phyloP scores from a whole-genome alignment of 92 coral and sea anemone genomes.

The Ricordea florida region DNA sequence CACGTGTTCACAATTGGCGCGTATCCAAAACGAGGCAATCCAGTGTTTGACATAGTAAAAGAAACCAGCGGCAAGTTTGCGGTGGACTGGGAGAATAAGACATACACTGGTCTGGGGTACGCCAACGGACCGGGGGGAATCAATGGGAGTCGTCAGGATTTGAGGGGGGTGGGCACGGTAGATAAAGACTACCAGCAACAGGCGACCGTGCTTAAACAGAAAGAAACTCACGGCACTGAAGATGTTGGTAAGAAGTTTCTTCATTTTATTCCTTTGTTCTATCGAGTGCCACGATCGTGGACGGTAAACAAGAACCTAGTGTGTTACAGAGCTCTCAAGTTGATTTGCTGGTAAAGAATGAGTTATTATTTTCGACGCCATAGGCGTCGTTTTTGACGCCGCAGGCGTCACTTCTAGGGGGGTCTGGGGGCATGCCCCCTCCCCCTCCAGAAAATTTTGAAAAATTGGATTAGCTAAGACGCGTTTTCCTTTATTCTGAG shows the following conservation, averaged over 20 bases:
- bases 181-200: slow-evolving; percentile 70
- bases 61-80: neutral
- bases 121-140: slow-evolving; percentile 83
- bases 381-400: too few relatives aligned
- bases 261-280: neutral
- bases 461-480: too few relatives aligned
- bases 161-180: slow-evolving; percentile 78
- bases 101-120: slow-evolving; percentile 78
- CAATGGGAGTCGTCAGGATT: slow-evolving; percentile 49
- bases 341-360: too few relatives aligned
- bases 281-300: too few relatives aligned
- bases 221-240: slow-evolving; percentile 82
- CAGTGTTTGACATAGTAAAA: slow-evolving; percentile 60
- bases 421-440: too few relatives aligned
- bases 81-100: slow-evolving; percentile 42
- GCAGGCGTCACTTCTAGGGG: too few relatives aligned
- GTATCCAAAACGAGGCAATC: slow-evolving; percentile 77
- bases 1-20: slow-evolving; percentile 85
- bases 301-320: too few relatives aligned
- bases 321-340: too few relatives aligned
- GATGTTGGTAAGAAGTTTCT: slow-evolving; percentile 71
- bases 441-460: too few relatives aligned
- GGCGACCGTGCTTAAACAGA: slow-evolving; percentile 32
- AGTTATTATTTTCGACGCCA: too few relatives aligned
- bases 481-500: too few relatives aligned